Evolutionary conservation across 1,140 invertebrate species (phyloP).

Genomic region (Conus betulinus): DNA sequence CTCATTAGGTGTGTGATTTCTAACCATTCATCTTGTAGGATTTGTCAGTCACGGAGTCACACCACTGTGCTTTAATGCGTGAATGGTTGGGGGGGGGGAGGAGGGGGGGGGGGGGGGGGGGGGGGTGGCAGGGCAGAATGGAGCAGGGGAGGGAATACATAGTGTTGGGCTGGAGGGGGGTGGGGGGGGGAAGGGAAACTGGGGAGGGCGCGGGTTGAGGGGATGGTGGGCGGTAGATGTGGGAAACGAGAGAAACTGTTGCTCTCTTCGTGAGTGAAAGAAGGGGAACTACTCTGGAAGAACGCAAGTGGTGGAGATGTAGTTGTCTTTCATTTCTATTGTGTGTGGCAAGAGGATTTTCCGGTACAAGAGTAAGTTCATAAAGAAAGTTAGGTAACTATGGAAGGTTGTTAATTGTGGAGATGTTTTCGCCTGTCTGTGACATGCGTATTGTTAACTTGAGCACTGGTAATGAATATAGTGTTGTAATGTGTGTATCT

Average conservation of each 20-base stretch:
- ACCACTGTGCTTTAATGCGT: too few species aligned
- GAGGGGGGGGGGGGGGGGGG: background rate
- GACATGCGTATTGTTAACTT: too few species aligned
- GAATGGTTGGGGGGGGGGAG: background rate
- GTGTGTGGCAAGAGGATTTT: too few species aligned
- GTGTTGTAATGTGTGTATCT: too few species aligned
- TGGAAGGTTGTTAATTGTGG: too few species aligned
- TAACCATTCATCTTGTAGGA: too few species aligned
- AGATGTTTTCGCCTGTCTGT: too few species aligned
- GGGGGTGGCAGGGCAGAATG: background rate
- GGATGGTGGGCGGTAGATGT: background rate
- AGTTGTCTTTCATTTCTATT: background rate
- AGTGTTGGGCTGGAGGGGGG: background rate
- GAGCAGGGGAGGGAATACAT: background rate
- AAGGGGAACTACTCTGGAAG: background rate
- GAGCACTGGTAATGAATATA: too few species aligned
- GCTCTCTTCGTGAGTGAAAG: background rate
- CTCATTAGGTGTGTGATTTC: background rate
- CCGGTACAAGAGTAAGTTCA: too few species aligned
- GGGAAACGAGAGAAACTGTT: background rate
- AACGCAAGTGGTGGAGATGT: background rate
- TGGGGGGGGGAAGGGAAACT: background rate
- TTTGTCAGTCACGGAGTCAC: too few species aligned
- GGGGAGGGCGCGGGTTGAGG: background rate
- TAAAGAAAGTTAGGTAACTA: too few species aligned